phyloP scores from a whole-genome alignment of 1,140 invertebrate genomes.

The Zaprionus taronus region DNA sequence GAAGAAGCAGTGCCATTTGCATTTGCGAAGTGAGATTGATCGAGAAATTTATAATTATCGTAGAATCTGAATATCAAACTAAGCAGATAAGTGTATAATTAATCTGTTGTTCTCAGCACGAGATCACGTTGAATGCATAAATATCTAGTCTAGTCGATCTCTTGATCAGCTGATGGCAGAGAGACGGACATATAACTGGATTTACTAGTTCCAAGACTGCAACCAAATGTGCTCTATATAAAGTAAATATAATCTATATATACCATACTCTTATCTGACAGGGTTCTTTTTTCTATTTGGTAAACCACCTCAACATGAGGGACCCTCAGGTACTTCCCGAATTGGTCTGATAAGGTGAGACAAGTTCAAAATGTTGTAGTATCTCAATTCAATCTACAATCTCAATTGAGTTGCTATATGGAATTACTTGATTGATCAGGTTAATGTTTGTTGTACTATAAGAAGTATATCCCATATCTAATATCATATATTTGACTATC shows the following conservation, averaged over 20 bases:
- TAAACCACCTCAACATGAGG: not conserved
- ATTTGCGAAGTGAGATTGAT: conserved; percentile 24
- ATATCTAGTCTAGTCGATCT: not conserved
- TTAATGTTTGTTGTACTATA: too few species aligned
- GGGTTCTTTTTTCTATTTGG: not conserved
- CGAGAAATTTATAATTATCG: not conserved
- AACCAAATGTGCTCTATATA: too few species aligned
- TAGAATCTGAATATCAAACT: conserved; percentile 9
- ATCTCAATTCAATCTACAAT: not conserved
- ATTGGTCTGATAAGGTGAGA: not conserved
- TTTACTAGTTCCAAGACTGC: not conserved
- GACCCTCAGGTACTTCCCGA: not conserved
- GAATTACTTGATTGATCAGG: not conserved
- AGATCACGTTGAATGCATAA: not conserved
- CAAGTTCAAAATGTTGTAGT: too few species aligned
- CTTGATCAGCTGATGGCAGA: not conserved
- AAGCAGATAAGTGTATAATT: conserved; percentile 5
- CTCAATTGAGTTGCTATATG: not conserved
- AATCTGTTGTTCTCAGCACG: not conserved
- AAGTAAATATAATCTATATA: too few species aligned
- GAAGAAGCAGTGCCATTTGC: conserved; percentile 1
- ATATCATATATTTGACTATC: not conserved
- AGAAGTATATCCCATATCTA: too few species aligned
- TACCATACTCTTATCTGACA: not conserved
- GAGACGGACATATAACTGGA: not conserved